Conservation (phyloP, 2,888 invertebrate species). For the Anoplius nigerrimus region DNA sequence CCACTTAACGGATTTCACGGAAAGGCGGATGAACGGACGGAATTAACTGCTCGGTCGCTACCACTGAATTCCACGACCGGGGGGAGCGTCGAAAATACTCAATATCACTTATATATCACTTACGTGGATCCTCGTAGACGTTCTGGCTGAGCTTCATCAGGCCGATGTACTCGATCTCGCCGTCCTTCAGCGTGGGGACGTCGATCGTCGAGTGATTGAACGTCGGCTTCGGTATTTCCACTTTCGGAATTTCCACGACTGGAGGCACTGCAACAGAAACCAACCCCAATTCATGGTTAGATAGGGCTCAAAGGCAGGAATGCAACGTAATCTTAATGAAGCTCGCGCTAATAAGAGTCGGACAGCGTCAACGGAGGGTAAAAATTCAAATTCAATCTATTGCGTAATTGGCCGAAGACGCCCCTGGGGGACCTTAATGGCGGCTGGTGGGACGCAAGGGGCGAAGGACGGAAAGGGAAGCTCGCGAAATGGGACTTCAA, state of each 20-base stretch:
- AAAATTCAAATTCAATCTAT: too few species aligned
- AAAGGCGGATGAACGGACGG: neutral
- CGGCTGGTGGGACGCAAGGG: neutral
- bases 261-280: conserved; percentile 41
- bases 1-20: neutral
- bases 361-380: neutral
- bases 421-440: neutral
- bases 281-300: neutral
- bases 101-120: too few species aligned
- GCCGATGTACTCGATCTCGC: conserved; percentile 77
- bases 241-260: neutral
- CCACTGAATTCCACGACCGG: too few species aligned
- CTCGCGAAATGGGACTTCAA: neutral
- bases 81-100: too few species aligned
- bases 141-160: conserved; percentile 78
- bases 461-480: neutral
- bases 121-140: conserved; percentile 76
- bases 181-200: conserved; percentile 44
- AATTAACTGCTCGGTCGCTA: neutral
- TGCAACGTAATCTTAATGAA: neutral
- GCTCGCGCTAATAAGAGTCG: neutral
- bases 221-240: conserved; percentile 10
- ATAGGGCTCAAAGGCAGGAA: neutral
- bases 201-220: conserved; percentile 41
- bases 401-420: too few species aligned